Conservation (phyloP, 35 echinoderm and acorn worm genomes). For the Stichopus chloronotus region DNA sequence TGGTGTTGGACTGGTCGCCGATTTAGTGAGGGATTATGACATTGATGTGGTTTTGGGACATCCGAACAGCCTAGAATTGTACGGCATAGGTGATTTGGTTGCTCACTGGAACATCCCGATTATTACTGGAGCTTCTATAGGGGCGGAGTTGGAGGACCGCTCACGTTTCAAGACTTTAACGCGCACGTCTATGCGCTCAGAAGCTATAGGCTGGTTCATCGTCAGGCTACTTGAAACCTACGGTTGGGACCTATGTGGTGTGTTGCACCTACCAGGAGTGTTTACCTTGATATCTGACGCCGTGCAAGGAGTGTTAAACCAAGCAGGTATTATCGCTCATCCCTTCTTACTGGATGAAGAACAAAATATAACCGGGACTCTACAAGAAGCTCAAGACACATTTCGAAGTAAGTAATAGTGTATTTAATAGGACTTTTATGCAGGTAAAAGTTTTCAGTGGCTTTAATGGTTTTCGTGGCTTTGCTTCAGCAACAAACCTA, state of each 20-base stretch:
- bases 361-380: background rate
- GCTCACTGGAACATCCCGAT: conserved; percentile 9
- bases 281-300: background rate
- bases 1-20: background rate
- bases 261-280: background rate
- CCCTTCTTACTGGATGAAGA: background rate
- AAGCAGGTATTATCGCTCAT: background rate
- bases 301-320: background rate
- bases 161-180: conserved; percentile 17
- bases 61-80: background rate
- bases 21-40: background rate
- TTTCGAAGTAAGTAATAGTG: background rate
- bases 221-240: background rate
- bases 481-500: too few species aligned
- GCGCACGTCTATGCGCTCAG: conserved; percentile 7
- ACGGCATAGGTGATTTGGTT: background rate
- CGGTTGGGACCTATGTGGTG: background rate
- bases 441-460: too few species aligned
- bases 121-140: background rate
- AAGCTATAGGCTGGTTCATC: conserved; percentile 13
- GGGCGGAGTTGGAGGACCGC: background rate
- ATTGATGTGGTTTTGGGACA: background rate
- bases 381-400: background rate
- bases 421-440: background rate
- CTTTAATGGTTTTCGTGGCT: too few species aligned